Evolutionary conservation across 2,797 vertebrate species (phyloP).

Genomic region (Hipposideros larvatus): DNA sequence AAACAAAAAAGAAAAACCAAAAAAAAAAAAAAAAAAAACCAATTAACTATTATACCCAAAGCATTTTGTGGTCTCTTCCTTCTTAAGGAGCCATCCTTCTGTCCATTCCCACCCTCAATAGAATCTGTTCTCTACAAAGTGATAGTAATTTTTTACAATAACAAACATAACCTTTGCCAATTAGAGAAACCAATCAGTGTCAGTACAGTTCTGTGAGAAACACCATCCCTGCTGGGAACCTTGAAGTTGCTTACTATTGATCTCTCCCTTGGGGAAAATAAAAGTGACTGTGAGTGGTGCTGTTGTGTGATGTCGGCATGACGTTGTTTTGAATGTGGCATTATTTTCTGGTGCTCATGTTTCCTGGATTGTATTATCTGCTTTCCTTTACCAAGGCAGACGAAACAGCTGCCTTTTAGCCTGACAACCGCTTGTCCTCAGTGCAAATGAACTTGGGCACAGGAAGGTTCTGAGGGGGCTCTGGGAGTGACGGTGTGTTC

Average conservation of each 20-base stretch:
- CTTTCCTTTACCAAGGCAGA: conserved; percentile 89
- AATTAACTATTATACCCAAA: conserved; percentile 64
- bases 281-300: conserved; percentile 90
- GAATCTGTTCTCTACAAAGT: conserved; percentile 83
- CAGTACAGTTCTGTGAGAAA: conserved; percentile 86
- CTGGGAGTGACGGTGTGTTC: not conserved
- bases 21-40: conserved; percentile 59
- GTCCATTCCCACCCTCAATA: conserved; percentile 76
- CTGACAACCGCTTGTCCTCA: conserved; percentile 80
- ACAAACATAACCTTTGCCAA: conserved; percentile 79
- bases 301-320: conserved; percentile 90
- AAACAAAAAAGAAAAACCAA: not conserved
- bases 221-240: conserved; percentile 87
- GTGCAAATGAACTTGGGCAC: conserved; percentile 66
- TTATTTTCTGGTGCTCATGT: conserved; percentile 91
- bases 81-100: conserved; percentile 79
- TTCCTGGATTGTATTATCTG: conserved; percentile 90
- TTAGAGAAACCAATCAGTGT: conserved; percentile 85
- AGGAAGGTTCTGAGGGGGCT: not conserved
- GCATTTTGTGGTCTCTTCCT: conserved; percentile 69
- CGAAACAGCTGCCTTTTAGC: conserved; percentile 77
- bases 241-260: conserved; percentile 87
- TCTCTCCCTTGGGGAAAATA: conserved; percentile 87
- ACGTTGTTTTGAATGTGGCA: conserved; percentile 89
- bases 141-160: conserved; percentile 69